These are phyloP conservation scores for Strigamia crassipes DNA, from an alignment of 2,888 invertebrate genomes.

Conservation along the genomic window DNA sequence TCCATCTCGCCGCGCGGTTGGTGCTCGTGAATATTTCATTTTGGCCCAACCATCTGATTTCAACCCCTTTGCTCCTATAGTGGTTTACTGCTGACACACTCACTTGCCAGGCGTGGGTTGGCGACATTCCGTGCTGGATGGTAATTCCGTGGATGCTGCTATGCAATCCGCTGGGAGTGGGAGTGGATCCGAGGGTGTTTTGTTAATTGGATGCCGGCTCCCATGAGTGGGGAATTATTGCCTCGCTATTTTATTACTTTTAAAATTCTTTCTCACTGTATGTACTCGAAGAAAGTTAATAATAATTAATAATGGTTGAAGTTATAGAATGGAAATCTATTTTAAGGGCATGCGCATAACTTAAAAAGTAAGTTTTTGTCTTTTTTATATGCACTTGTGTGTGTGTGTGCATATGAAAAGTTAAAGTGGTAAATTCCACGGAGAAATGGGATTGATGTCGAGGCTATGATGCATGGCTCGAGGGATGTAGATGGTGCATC, in stretches of 20 bases:
- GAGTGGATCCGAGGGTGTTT: background rate
- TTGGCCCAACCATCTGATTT: conserved; percentile 36
- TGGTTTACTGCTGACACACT: background rate
- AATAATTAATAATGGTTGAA: background rate
- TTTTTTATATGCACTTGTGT: background rate
- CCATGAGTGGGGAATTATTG: background rate
- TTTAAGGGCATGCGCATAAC: background rate
- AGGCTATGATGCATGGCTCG: conserved; percentile 36
- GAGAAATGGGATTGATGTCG: conserved; percentile 38
- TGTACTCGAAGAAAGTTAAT: background rate
- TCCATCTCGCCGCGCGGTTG: conserved; percentile 38
- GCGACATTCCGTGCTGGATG: background rate
- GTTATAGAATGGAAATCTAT: too few relatives aligned
- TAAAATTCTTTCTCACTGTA: background rate
- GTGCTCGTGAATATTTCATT: conserved; percentile 44
- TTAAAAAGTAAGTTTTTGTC: background rate
- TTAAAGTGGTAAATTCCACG: background rate
- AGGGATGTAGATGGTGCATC: conserved; percentile 35
- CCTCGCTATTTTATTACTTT: conserved; percentile 16
- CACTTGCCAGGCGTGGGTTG: conserved; percentile 9
- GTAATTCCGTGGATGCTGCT: background rate
- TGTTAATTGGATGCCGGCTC: background rate
- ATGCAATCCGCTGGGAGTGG: background rate
- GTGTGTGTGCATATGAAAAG: background rate
- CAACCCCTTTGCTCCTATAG: background rate